Conservation (phyloP, 2,888 invertebrate genomes). For the Serripes groenlandicus region DNA sequence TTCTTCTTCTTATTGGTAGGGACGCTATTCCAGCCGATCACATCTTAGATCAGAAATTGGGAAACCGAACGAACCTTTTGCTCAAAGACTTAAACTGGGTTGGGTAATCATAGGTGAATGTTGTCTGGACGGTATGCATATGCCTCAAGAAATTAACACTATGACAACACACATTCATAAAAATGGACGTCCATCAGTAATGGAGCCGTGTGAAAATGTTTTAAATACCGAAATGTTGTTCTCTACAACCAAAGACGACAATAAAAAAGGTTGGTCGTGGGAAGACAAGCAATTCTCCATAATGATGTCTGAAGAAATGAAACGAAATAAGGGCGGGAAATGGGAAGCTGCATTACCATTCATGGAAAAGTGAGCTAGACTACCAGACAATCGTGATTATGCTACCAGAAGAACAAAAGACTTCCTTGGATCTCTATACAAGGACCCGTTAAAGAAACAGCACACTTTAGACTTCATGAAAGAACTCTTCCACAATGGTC, state of each 20-base stretch:
- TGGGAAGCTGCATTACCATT: slow-evolving; percentile 53
- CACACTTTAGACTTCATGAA: slow-evolving; percentile 23
- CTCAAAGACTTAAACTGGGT: slow-evolving; percentile 24
- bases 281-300: slow-evolving; percentile 45
- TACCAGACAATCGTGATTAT: slow-evolving; percentile 45
- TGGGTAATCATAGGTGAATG: slow-evolving; percentile 39
- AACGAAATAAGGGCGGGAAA: slow-evolving; percentile 11
- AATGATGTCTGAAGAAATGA: slow-evolving; percentile 39
- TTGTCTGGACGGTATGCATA: slow-evolving; percentile 26
- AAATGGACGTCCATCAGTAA: slow-evolving; percentile 23
- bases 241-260: slow-evolving; percentile 25
- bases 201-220: slow-evolving; percentile 25
- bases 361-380: not conserved
- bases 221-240: no score
- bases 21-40: slow-evolving; percentile 19
- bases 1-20: slow-evolving; percentile 30
- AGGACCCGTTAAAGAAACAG: not conserved
- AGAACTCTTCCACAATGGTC: slow-evolving; percentile 22
- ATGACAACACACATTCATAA: slow-evolving; percentile 31
- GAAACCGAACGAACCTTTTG: slow-evolving; percentile 7
- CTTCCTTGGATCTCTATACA: slow-evolving; percentile 12
- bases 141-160: slow-evolving; percentile 8
- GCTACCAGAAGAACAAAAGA: slow-evolving; percentile 14
- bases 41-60: slow-evolving; percentile 24
- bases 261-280: slow-evolving; percentile 30